A percentile compares a stretch with the other conserved stretches of the same genome.
Evolutionary conservation across 2,797 vertebrate genomes (phyloP).

Genomic region (Anolis apletophallus): DNA sequence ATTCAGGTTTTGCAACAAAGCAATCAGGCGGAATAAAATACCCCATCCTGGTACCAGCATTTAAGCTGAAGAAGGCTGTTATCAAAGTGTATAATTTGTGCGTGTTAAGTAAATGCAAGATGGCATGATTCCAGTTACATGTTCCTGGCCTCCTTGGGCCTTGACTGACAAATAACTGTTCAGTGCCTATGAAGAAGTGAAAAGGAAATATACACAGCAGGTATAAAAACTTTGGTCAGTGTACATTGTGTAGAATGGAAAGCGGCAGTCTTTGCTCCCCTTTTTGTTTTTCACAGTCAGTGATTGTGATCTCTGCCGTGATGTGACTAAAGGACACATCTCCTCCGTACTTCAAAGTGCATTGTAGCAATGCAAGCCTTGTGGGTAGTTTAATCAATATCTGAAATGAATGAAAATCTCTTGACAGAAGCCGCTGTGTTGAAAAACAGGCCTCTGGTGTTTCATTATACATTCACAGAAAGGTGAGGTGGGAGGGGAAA

Average conservation of each 20-base stretch:
- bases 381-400: conserved; percentile 59
- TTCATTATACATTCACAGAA: conserved; percentile 66
- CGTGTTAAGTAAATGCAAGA: not conserved
- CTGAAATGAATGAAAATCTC: conserved; percentile 67
- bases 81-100: not conserved
- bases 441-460: conserved; percentile 57
- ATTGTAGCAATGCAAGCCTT: conserved; percentile 36
- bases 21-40: too few species aligned
- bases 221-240: conserved; percentile 21
- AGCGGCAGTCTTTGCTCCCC: conserved; percentile 13
- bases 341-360: conserved; percentile 57
- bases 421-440: conserved; percentile 58
- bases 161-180: not conserved
- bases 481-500: conserved; percentile 52
- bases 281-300: conserved; percentile 37
- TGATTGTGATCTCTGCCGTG: conserved; percentile 38
- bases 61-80: too few species aligned
- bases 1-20: too few species aligned
- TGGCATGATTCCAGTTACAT: not conserved
- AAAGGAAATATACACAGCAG: conserved; percentile 34
- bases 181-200: conserved; percentile 1
- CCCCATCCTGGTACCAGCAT: too few species aligned
- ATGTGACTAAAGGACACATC: conserved; percentile 46
- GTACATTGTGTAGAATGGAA: not conserved
- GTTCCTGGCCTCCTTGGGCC: not conserved